Evolutionary conservation across 2,888 invertebrate species (phyloP).

Genomic region (Malachius bipustulatus): DNA sequence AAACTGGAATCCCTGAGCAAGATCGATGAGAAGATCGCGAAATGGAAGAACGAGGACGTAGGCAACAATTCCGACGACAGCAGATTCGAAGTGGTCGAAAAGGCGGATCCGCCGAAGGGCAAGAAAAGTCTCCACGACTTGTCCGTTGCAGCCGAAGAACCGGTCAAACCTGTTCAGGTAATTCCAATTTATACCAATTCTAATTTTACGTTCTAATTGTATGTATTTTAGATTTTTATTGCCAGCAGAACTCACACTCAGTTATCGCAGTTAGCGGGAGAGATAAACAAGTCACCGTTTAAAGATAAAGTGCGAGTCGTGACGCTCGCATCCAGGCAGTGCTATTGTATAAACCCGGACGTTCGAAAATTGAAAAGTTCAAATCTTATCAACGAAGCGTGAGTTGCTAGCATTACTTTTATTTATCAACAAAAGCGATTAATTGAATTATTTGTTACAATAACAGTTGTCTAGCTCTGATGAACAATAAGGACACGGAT

Average conservation of each 20-base stretch:
- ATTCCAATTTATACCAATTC: not conserved
- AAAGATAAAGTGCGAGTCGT: slow-evolving; percentile 58
- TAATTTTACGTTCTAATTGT: not conserved
- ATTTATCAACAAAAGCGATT: not conserved
- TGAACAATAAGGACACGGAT: slow-evolving; percentile 55
- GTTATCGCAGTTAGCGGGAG: slow-evolving; percentile 86
- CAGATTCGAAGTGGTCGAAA: too few species aligned
- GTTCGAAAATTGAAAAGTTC: slow-evolving; percentile 62
- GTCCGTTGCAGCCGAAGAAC: too few species aligned
- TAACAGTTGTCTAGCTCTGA: slow-evolving; percentile 62
- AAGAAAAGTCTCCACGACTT: too few species aligned
- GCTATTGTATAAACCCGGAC: slow-evolving; percentile 76
- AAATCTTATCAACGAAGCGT: slow-evolving; percentile 80
- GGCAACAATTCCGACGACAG: too few species aligned
- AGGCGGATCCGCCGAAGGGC: too few species aligned
- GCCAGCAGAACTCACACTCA: slow-evolving; percentile 97
- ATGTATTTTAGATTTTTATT: slow-evolving; percentile 64
- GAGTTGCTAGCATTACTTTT: slow-evolving; percentile 16
- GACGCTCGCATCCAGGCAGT: slow-evolving; percentile 82
- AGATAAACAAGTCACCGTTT: slow-evolving; percentile 74
- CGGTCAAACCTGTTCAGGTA: slow-evolving; percentile 31
- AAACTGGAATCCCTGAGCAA: too few species aligned
- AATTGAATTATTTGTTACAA: slow-evolving; percentile 9
- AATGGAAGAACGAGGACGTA: too few species aligned
- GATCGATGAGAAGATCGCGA: too few species aligned